phyloP scores from a whole-genome alignment of 2,797 vertebrate genomes.

The Artibeus lituratus region DNA sequence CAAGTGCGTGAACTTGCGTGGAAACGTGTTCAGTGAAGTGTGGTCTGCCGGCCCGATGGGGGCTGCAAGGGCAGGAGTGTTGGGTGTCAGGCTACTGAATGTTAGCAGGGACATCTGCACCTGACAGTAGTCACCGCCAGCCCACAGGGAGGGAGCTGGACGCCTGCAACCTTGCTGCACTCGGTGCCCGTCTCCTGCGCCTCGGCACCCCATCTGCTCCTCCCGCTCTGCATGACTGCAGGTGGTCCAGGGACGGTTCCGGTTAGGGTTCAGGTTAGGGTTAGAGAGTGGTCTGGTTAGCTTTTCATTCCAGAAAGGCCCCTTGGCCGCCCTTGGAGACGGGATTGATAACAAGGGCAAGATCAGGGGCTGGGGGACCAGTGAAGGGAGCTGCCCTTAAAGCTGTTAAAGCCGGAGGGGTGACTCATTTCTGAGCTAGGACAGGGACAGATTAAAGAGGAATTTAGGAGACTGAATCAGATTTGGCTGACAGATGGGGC shows the following conservation, averaged over 20 bases:
- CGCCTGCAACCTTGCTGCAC: too few relatives aligned
- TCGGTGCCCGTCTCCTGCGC: background rate
- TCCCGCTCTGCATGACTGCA: background rate
- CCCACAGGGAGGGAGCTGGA: background rate
- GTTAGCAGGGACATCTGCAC: rapidly evolving
- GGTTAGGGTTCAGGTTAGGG: too few relatives aligned
- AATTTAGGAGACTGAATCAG: background rate
- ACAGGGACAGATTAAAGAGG: background rate
- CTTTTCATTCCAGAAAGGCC: background rate
- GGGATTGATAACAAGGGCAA: background rate
- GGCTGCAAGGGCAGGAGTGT: background rate
- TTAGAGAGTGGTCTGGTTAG: background rate
- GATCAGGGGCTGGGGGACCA: background rate
- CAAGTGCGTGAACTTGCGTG: rapidly evolving
- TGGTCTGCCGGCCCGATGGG: background rate
- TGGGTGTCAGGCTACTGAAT: background rate
- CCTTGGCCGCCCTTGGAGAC: background rate
- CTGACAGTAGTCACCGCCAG: rapidly evolving
- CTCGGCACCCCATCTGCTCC: background rate
- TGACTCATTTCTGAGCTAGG: background rate
- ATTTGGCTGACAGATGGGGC: background rate
- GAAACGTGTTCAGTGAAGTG: background rate
- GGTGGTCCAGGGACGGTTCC: background rate
- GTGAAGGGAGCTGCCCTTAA: background rate
- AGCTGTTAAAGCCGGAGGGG: background rate